Percentiles rank a stretch among this genome's conserved stretches.
phyloP scores from a whole-genome alignment of 2,797 vertebrate genomes.

The Dipus sagitta region DNA sequence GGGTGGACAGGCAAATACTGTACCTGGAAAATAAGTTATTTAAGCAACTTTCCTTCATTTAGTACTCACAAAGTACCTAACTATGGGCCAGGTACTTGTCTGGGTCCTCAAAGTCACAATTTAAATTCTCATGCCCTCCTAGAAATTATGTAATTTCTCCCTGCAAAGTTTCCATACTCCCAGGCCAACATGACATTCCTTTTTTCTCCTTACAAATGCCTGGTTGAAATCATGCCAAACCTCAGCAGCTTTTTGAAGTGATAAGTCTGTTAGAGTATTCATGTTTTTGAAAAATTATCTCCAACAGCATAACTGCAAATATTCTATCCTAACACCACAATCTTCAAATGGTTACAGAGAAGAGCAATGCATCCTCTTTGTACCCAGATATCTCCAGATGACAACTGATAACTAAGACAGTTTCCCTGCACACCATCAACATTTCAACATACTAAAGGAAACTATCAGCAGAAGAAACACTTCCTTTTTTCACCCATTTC shows the following conservation, averaged over 20 bases:
- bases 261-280: constrained; percentile 55
- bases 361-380: background rate
- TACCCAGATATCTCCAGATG: background rate
- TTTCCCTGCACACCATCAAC: background rate
- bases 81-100: background rate
- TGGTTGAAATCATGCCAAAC: constrained; percentile 66
- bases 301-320: constrained; percentile 64
- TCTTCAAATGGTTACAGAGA: constrained; percentile 52
- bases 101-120: background rate
- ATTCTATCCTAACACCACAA: constrained; percentile 43
- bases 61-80: background rate
- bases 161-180: constrained; percentile 67
- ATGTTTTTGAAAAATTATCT: constrained; percentile 60
- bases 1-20: background rate
- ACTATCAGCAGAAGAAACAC: constrained; percentile 18
- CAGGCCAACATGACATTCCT: constrained; percentile 58
- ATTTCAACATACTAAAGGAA: constrained; percentile 46
- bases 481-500: constrained; percentile 37
- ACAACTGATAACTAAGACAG: constrained; percentile 38
- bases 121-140: constrained; percentile 27
- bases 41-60: constrained; percentile 39
- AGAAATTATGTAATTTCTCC: constrained; percentile 62
- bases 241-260: constrained; percentile 60
- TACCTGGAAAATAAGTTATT: constrained; percentile 15
- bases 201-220: constrained; percentile 67